Percentiles rank a stretch among this genome's conserved stretches.
phyloP scores from a whole-genome alignment of 2,888 invertebrate species.

The Sinodicranocentrus sp. region DNA sequence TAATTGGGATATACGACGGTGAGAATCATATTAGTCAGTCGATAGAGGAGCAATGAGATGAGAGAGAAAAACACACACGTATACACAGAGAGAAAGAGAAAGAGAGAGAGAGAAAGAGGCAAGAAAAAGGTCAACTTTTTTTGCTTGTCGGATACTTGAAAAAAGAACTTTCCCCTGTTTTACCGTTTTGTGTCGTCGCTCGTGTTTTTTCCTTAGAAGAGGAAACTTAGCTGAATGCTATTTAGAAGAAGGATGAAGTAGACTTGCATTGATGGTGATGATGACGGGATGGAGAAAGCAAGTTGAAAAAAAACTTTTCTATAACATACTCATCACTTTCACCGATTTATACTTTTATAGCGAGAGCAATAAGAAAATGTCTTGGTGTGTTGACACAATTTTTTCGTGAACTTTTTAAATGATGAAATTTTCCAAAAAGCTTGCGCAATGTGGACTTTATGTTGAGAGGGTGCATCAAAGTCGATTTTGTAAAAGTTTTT shows the following conservation, averaged over 20 bases:
- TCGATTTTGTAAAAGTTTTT: too few relatives aligned
- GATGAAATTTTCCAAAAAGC: too few relatives aligned
- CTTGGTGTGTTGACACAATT: constrained; percentile 17
- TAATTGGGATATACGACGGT: constrained; percentile 43
- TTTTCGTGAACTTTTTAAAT: constrained; percentile 30
- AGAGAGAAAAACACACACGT: too few relatives aligned
- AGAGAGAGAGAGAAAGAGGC: background rate
- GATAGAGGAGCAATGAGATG: constrained; percentile 20
- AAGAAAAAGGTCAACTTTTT: background rate
- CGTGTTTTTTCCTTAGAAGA: background rate
- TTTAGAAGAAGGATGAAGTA: background rate
- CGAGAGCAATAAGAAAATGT: constrained; percentile 22
- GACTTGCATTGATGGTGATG: background rate
- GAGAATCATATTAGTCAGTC: constrained; percentile 43
- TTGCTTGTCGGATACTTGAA: background rate
- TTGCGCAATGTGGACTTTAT: too few relatives aligned
- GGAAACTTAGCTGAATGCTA: too few relatives aligned
- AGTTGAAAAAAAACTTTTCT: constrained; percentile 22
- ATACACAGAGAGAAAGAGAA: constrained; percentile 16
- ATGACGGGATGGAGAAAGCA: constrained; percentile 14
- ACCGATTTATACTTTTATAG: constrained; percentile 53
- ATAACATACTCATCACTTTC: constrained; percentile 37
- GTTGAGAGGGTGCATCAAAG: too few relatives aligned
- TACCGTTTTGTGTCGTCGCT: background rate
- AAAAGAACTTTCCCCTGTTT: constrained; percentile 1